phyloP scores from a whole-genome alignment of 1,140 invertebrate genomes.

The Gonatopus flavifemur region DNA sequence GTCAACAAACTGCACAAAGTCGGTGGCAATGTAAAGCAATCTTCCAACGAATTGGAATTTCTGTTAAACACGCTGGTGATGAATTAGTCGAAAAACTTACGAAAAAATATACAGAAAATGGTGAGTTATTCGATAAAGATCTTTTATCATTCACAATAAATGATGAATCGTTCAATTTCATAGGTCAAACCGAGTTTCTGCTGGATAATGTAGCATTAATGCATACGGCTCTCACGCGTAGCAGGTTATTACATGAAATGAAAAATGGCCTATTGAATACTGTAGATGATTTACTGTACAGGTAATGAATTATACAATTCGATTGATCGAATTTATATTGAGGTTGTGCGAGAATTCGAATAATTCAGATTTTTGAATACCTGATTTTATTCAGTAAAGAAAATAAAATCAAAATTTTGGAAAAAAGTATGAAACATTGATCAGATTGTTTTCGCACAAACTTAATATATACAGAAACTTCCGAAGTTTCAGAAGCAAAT shows the following conservation, averaged over 20 bases:
- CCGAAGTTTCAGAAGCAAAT: too few species aligned
- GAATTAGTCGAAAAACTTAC: constrained; percentile 65
- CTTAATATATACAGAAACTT: too few species aligned
- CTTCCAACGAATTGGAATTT: constrained; percentile 72
- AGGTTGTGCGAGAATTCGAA: too few species aligned
- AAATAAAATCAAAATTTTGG: too few species aligned
- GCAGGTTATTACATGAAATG: constrained; percentile 34
- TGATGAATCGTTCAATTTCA: constrained; percentile 10
- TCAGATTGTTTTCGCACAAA: too few species aligned
- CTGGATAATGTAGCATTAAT: constrained; percentile 46
- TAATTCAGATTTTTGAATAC: too few species aligned
- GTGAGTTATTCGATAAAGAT: constrained; percentile 20
- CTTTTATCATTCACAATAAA: constrained; percentile 4
- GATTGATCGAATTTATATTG: too few species aligned
- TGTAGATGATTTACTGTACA: constrained; percentile 45
- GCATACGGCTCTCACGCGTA: constrained; percentile 44
- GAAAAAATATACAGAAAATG: constrained; percentile 58
- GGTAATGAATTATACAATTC: too few species aligned
- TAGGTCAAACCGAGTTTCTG: constrained; percentile 38
- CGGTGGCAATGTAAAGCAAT: constrained; percentile 77
- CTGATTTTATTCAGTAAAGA: too few species aligned
- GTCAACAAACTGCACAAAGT: constrained; percentile 63
- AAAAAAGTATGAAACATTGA: too few species aligned
- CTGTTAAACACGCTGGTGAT: constrained; percentile 68
- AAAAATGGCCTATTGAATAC: constrained; percentile 28